phyloP scores from a whole-genome alignment of 1,140 invertebrate species.

The Lepidurus apus region DNA sequence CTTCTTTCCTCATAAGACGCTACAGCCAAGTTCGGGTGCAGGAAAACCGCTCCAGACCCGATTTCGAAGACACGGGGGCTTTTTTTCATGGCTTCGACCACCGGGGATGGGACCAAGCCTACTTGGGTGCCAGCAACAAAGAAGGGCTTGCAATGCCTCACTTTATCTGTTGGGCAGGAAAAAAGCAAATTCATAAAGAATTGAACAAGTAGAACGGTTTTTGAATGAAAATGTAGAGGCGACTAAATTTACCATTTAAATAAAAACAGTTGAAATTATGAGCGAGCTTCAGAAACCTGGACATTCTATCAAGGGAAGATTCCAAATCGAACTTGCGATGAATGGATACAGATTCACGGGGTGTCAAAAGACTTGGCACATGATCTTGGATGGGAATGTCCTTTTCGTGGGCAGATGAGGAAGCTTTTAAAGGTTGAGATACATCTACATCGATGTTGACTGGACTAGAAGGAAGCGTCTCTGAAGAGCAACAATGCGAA shows the following conservation, averaged over 20 bases:
- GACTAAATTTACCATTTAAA: constrained; percentile 58
- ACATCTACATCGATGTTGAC: not conserved
- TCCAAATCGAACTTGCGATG: not conserved
- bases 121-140: constrained; percentile 80
- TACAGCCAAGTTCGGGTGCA: constrained; percentile 35
- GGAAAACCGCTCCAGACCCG: constrained; percentile 51
- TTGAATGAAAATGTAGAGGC: too few species aligned
- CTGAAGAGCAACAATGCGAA: not conserved
- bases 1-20: constrained; percentile 64
- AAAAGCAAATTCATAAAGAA: not conserved
- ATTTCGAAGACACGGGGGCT: constrained; percentile 77
- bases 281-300: constrained; percentile 60
- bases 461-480: not conserved
- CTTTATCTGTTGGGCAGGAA: constrained; percentile 13
- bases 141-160: constrained; percentile 70
- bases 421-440: not conserved
- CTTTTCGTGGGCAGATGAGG: not conserved
- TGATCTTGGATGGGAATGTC: not conserved
- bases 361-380: constrained; percentile 22
- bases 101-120: constrained; percentile 73
- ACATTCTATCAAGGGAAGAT: constrained; percentile 27
- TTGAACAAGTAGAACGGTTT: too few species aligned
- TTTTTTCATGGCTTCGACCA: constrained; percentile 63
- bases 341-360: not conserved
- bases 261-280: constrained; percentile 82